Evolutionary conservation across 2,888 invertebrate species (phyloP), one percentile per base, ranked within the genome.

Genomic region (Villa cingulata): DNA sequence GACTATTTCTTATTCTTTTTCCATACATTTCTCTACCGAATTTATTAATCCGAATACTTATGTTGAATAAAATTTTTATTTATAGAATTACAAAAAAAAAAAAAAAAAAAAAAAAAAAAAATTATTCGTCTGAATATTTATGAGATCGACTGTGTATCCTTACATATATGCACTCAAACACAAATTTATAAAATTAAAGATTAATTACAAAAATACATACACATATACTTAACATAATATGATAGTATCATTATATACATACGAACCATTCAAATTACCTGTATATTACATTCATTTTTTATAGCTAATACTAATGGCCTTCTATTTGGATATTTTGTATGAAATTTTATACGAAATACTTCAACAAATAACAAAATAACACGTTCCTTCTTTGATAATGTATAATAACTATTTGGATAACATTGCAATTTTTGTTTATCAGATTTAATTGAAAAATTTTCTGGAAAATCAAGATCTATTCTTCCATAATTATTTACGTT

Each of bases 241-340:
- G 2, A 15, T 19, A 17, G 10, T 7, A 17, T 32, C 17, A 23
- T 17, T 40, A 4, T 14, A 20, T 2, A 3, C 18, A 17, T 14
- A 17, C 44, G 41, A 42, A 40, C 15, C 12, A 14, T 27, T 27
- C 6, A 29, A 38, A 41, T 17, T 66, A 85, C 86, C 77, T 84
- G 81, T 50, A 85, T 71, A 42, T 78, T 78, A 60, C 83, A 86
- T 67, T 87, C 87, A 62, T 88, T 88, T 44, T 79, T 78, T 39
- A 78, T 74, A 44, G 81, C 83, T 46, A 88, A 62, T 38, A 86
- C 71, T 46, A 86, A 59, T 1, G 83, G 81, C 52, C 78, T 77
- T 43, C 83, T 72, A 27, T 75, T 64, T 1, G 74, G 72, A 64
- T 74, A 79, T 43, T 73, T 69, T 46, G 72, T 67, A 46, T 71